Evolutionary conservation across 2,888 invertebrate genomes (phyloP), one percentile per base, ranked within the genome.

Genomic region (Pemphredon lugubris): DNA sequence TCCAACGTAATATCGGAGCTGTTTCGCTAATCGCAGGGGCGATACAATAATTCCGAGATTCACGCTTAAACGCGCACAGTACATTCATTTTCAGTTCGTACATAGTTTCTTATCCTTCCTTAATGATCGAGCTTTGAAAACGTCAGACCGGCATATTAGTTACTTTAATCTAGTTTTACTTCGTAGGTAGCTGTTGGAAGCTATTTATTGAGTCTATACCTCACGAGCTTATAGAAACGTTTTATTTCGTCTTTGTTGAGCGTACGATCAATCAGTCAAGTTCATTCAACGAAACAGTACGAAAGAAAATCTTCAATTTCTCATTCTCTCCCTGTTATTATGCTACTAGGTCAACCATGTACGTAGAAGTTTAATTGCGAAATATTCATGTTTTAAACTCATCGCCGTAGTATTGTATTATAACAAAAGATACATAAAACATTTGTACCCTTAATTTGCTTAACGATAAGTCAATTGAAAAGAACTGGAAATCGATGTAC

Each of bases 281-380:
- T 75, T 68, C 57, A 63, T 66, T 70, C 39, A 51, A 39, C 39
- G 63, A 75, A 34, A 66, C 45, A 61, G 68, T 73, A 75, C 73
- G 63, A 74, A 70, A 57, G 44, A 26, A 53, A 20, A 48, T 37
- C 67, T 63, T 58, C 48, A 45, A 55, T 34, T 16, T 51, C 37
- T 23, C 51, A 21, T 37, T 47, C 30, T 20, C 37, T 16, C 18
- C n/a, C n/a, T 34, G 34, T 21, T 40, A 53, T 39, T 57, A 20
- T 51, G 53, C 20, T 45, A 40, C 51, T 55, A 58, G 57, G 23
- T 55, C 44, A 16, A 32, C 44, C 21, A 63, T 7, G 30, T 34
- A 9, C 34, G 5, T 30, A 48, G 50, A 54, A 11, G 26, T 54
- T 58, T 26, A 30, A 7, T 21, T 44, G 42, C 34, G 34, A 55